phyloP scores from a whole-genome alignment of 2,888 invertebrate genomes.

The Leucania comma region DNA sequence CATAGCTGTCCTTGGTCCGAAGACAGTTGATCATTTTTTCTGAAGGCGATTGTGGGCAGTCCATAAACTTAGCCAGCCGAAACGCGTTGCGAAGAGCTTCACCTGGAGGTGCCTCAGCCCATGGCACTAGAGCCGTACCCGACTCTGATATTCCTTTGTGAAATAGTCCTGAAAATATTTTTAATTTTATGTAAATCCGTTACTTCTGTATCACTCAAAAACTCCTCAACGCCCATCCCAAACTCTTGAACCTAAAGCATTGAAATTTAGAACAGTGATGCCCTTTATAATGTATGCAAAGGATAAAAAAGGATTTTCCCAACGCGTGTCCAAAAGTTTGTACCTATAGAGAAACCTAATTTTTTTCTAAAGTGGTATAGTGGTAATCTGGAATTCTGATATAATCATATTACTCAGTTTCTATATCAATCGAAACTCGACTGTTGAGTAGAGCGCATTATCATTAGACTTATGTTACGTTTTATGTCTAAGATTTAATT shows the following conservation, averaged over 20 bases:
- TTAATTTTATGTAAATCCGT: too few relatives aligned
- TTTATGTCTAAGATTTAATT: background rate
- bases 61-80: conserved; percentile 91
- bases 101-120: conserved; percentile 92
- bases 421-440: background rate
- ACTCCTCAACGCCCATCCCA: too few relatives aligned
- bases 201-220: too few relatives aligned
- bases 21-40: conserved; percentile 91
- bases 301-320: too few relatives aligned
- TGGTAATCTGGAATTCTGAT: background rate
- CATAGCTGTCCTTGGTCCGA: conserved; percentile 90
- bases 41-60: conserved; percentile 90
- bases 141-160: conserved; percentile 94
- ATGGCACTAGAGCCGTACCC: conserved; percentile 93
- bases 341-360: background rate
- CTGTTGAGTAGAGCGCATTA: background rate
- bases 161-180: conserved; percentile 90
- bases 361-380: background rate
- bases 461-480: background rate
- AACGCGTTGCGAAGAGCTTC: conserved; percentile 91
- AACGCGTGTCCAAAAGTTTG: too few relatives aligned
- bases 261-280: too few relatives aligned
- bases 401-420: background rate
- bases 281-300: too few relatives aligned
- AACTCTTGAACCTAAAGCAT: too few relatives aligned